These are phyloP conservation scores for Poeciliopsis turneri DNA, from an alignment of 2,797 vertebrate species.

Conservation along the genomic window DNA sequence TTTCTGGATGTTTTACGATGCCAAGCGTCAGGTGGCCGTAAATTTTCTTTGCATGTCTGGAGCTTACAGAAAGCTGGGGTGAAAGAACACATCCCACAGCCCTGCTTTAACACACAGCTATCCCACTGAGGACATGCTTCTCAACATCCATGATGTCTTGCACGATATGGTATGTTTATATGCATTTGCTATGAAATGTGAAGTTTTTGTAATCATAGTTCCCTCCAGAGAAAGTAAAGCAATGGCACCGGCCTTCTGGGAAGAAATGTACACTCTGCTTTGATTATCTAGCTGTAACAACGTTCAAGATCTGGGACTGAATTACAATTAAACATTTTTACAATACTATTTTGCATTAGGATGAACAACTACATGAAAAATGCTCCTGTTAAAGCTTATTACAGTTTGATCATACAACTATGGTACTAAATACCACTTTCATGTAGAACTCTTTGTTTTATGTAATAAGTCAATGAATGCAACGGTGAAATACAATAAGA, in stretches of 20 bases:
- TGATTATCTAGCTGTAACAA: not conserved
- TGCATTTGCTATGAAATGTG: constrained; percentile 46
- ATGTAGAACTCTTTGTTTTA: not conserved
- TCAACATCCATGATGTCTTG: constrained; percentile 34
- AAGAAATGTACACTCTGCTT: constrained; percentile 40
- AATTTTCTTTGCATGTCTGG: constrained; percentile 14
- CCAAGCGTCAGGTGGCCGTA: constrained; percentile 30
- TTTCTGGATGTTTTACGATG: constrained; percentile 33
- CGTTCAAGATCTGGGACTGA: not conserved
- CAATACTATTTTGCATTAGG: not conserved
- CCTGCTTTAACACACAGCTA: constrained; percentile 28
- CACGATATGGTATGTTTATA: constrained; percentile 24
- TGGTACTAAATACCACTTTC: not conserved
- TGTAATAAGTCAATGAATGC: not conserved
- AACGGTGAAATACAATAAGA: not conserved
- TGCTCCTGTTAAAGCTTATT: not conserved
- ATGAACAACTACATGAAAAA: not conserved
- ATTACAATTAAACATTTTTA: not conserved
- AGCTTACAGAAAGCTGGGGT: constrained; percentile 10
- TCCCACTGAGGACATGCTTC: constrained; percentile 21
- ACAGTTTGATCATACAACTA: not conserved
- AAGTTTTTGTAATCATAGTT: constrained; percentile 47
- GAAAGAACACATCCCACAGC: constrained; percentile 3
- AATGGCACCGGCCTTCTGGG: constrained; percentile 30
- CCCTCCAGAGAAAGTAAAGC: constrained; percentile 35